These are phyloP conservation scores for Propithecus coquereli DNA, from an alignment of 2,113 vertebrate species.

Conservation along the genomic window DNA sequence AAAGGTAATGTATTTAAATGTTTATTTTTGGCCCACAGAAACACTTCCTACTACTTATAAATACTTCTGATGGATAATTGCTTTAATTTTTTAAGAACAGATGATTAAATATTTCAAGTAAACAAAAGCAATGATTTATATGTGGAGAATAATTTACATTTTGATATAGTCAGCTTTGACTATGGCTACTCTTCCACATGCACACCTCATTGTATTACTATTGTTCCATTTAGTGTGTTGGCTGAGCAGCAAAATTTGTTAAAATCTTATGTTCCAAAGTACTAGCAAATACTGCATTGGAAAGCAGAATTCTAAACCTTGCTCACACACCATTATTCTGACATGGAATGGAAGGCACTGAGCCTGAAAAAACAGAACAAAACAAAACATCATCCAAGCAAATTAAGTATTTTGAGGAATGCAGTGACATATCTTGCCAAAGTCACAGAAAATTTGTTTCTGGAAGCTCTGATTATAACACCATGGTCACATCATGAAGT, in stretches of 20 bases:
- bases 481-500: not conserved
- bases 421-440: not conserved
- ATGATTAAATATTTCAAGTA: slow-evolving; percentile 8
- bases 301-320: slow-evolving; percentile 36
- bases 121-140: not conserved
- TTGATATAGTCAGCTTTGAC: not conserved
- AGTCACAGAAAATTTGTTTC: slow-evolving; percentile 16
- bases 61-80: not conserved
- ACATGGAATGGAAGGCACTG: not conserved
- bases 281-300: slow-evolving; percentile 23
- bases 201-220: not conserved
- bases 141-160: not conserved
- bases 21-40: not conserved
- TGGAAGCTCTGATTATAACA: not conserved
- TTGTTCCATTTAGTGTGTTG: not conserved
- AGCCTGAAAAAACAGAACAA: slow-evolving; percentile 50
- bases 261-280: not conserved
- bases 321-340: not conserved
- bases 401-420: slow-evolving; percentile 45
- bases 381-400: slow-evolving; percentile 33
- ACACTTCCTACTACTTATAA: not conserved
- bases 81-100: not conserved
- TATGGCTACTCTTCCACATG: not conserved
- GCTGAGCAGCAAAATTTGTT: slow-evolving; percentile 1
- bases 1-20: not conserved